Evolutionary conservation across 1,140 invertebrate genomes (phyloP).

Genomic region (Reticulitermes speratus): DNA sequence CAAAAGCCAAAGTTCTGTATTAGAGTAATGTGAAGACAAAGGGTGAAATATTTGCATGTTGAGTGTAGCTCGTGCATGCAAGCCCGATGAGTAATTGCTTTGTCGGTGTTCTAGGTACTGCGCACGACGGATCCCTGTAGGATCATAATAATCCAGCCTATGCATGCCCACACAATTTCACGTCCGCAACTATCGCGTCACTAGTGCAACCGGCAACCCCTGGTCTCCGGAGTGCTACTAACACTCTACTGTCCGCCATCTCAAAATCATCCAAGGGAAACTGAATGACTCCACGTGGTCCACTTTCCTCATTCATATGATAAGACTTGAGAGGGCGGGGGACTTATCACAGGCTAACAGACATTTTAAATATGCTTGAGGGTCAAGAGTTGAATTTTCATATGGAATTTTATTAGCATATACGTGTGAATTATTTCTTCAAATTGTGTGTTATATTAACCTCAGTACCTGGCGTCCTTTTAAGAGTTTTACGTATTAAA

Average conservation of each 20-base stretch:
- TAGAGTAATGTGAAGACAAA: not conserved
- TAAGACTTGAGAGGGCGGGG: not conserved
- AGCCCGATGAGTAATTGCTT: not conserved
- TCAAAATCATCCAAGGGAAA: not conserved
- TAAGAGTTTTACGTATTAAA: too few relatives aligned
- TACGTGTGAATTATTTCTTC: not conserved
- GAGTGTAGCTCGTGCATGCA: constrained; percentile 11
- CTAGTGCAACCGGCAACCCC: not conserved
- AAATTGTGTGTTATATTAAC: not conserved
- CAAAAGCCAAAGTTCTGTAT: not conserved
- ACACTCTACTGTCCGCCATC: not conserved
- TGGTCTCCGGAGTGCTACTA: not conserved
- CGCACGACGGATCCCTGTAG: not conserved
- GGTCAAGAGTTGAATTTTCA: not conserved
- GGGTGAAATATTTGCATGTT: constrained; percentile 17
- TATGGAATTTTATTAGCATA: not conserved
- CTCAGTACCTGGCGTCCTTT: too few relatives aligned
- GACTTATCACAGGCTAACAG: not conserved
- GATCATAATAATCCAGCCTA: not conserved
- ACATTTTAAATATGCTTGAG: not conserved
- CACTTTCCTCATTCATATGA: not conserved
- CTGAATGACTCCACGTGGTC: not conserved
- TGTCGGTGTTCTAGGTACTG: not conserved
- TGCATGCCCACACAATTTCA: not conserved
- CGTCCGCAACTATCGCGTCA: not conserved